Evolutionary conservation across 2,888 invertebrate genomes (phyloP), one percentile per base, ranked within the genome.

Genomic region (Acronicta alni): DNA sequence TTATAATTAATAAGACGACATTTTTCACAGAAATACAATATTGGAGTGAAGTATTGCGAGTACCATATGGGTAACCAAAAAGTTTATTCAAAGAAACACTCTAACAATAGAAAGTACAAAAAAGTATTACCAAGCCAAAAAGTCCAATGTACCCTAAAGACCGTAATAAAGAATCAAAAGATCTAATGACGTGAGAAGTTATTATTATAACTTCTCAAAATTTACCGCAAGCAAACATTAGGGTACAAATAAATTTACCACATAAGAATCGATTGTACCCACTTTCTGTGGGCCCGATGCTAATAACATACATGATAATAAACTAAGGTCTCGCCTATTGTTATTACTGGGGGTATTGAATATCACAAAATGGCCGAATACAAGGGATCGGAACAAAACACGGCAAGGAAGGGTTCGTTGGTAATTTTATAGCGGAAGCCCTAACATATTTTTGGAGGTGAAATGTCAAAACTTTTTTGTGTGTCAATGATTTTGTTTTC

Each of bases 261-360:
- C 35, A n/a, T 6, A 35, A 35, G 35, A 35, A n/a, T 35, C n/a
- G 35, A 35, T 35, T 35, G 35, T 6, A 6, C 35, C 35, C 7
- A 35, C 71, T 74, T 76, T 71, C 70, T 61, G 58, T 65, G 59
- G 59, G 9, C 57, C 57, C 73, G 49, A 74, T 77, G 77, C 80
- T 82, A 82, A 83, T 81, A 81, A 77, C 79, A 75, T 80, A 82
- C 78, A 80, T 67, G 80, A 82, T 82, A 85, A 83, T 83, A 86
- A 84, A 82, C 75, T 75, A 79, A 77, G 76, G 72, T 77, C 75
- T 58, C 70, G 65, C 73, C 75, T 69, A 77, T 77, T 85, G 84
- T 85, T 86, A 86, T 85, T 86, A 79, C 77, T 75, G 57, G 58
- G 68, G 59, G 82, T 85, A 87, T 87, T 84, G 84, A 84, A 87